These are phyloP conservation scores for Dasypogon diadema DNA, from an alignment of 2,888 invertebrate species.

Conservation along the genomic window DNA sequence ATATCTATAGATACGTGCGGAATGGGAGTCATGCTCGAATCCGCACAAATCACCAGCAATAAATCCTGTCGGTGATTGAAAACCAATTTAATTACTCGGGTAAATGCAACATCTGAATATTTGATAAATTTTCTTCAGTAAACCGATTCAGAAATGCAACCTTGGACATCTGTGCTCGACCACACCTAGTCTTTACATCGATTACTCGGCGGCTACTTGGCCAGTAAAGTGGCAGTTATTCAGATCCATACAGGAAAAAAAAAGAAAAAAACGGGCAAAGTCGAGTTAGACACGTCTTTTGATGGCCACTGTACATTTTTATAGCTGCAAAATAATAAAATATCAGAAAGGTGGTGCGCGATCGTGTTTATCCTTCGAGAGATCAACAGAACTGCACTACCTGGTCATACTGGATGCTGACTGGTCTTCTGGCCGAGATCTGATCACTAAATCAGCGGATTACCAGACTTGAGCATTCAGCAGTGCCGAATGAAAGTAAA, in stretches of 20 bases:
- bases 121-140: constrained; percentile 39
- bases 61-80: constrained; percentile 15
- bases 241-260: constrained; percentile 21
- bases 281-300: constrained; percentile 48
- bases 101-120: constrained; percentile 35
- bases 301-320: constrained; percentile 50
- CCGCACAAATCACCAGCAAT: background rate
- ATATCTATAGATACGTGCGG: background rate
- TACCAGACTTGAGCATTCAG: constrained; percentile 32
- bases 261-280: constrained; percentile 33
- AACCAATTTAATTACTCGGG: constrained; percentile 35
- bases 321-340: constrained; percentile 38
- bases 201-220: constrained; percentile 40
- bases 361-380: constrained; percentile 43
- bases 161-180: constrained; percentile 47
- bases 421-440: constrained; percentile 42
- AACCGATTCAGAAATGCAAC: constrained; percentile 43
- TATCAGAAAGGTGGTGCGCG: constrained; percentile 47
- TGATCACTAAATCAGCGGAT: constrained; percentile 29
- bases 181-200: constrained; percentile 45
- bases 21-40: background rate
- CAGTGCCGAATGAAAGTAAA: constrained; percentile 37
- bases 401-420: constrained; percentile 44
- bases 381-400: constrained; percentile 41
- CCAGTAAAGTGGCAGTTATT: constrained; percentile 26